Evolutionary conservation across 2,797 vertebrate species (phyloP), one percentile per base, ranked within the genome.

Genomic region (Gobionotothen gibberifrons): DNA sequence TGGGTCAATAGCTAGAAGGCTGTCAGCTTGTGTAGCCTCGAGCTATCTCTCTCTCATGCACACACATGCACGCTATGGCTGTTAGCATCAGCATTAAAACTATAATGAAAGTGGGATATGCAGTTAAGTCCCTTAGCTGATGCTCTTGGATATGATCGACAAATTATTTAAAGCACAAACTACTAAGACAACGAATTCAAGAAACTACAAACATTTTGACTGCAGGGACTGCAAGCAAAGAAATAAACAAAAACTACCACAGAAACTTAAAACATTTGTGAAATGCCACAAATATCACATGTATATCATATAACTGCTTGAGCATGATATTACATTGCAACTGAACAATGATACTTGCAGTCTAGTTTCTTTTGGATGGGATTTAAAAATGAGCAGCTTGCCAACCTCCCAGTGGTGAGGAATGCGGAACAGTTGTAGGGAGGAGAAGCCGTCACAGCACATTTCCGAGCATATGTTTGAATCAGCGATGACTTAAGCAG

Each of bases 1-100:
- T 26, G 59, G 86, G 89, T 92, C 89, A 89, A 87, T 61, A 71
- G 78, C 87, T 65, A 69, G 82, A 84, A 81, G 88, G 59, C 85
- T 72, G 82, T 87, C 89, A 86, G 80, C 83, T 70, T 44, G 67
- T 69, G 67, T 71, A 73, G 76, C 84, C 82, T 82, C 36, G 0
- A 76, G 86, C 60, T 3, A 57, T 74, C 64, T 17, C 52, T 71
- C 55, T 51, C 29, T 29, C 69, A 42, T 17, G 9, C 32, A 19
- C 60, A 15, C 53, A 21, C 21, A 13, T 13, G 4, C 61, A 63
- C 16, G 0, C 52, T 40, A 58, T 12, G 21, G 64, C 55, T 70
- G 43, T 32, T 69, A 19, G 32, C 14, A 29, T 43, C 53, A 9
- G 62, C 47, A 54, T 29, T 51, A 51, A 53, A 64, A 44, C 12